Conservation (phyloP, 2,888 invertebrate species). For the Tiphia femorata region DNA sequence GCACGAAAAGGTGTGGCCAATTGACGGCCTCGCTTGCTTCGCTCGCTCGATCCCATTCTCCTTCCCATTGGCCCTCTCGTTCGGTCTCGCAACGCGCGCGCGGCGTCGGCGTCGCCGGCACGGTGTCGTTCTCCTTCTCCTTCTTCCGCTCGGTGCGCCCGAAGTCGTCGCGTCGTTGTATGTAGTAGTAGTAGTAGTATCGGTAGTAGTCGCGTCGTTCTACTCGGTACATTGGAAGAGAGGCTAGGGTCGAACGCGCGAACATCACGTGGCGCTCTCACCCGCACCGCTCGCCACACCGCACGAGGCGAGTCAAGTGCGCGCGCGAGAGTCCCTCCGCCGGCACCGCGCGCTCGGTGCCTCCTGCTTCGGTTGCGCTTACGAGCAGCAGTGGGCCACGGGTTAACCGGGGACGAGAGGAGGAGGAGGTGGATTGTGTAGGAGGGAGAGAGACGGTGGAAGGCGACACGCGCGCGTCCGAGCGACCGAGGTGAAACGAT, state of each 20-base stretch:
- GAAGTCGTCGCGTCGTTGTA: no score
- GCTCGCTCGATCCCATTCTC: neutral
- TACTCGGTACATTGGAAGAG: neutral
- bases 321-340: conserved; percentile 21
- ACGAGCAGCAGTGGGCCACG: conserved; percentile 1
- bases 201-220: no score
- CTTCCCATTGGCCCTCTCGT: no score
- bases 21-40: conserved; percentile 11
- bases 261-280: conserved; percentile 40
- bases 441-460: conserved; percentile 1
- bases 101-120: neutral
- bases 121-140: neutral
- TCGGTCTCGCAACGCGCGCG: conserved; percentile 14
- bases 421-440: neutral
- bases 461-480: no score
- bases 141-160: neutral
- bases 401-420: conserved; percentile 1
- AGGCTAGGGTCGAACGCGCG: conserved; percentile 29
- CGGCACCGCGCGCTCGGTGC: conserved; percentile 3
- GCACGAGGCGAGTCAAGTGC: conserved; percentile 43
- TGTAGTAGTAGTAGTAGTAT: no score
- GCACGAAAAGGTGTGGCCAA: conserved; percentile 38
- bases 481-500: conserved; percentile 2
- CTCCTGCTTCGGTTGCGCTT: neutral
- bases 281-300: conserved; percentile 32